Percentiles rank a stretch among this genome's conserved stretches.
Evolutionary conservation across 2,888 invertebrate genomes (phyloP).

Genomic region (Maniola hyperantus): DNA sequence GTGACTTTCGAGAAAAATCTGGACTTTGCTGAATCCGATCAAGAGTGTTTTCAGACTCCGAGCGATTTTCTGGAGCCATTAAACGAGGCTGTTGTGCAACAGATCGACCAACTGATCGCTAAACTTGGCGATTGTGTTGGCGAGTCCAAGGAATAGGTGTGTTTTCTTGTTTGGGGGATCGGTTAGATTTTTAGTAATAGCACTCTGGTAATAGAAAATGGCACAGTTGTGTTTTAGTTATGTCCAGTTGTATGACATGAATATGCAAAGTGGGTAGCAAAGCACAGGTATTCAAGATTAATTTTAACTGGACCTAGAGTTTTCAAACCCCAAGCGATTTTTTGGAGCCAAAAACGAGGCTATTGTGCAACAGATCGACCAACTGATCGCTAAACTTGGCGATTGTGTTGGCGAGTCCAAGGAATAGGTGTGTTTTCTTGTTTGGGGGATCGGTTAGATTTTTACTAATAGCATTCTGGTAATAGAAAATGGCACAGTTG

Average conservation of each 20-base stretch:
- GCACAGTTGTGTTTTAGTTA: neutral
- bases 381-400: conserved; percentile 67
- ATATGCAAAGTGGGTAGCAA: too few species aligned
- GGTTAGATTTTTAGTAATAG: conserved; percentile 13
- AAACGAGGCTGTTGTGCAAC: conserved; percentile 65
- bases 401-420: conserved; percentile 54
- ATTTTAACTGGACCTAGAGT: too few species aligned
- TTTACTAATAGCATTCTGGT: neutral
- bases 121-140: conserved; percentile 62
- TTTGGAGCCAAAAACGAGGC: conserved; percentile 67
- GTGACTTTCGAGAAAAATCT: conserved; percentile 66
- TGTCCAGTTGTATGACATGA: too few species aligned
- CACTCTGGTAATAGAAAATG: neutral
- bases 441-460: conserved; percentile 10
- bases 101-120: conserved; percentile 71
- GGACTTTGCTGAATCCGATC: conserved; percentile 59
- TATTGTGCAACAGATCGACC: conserved; percentile 70
- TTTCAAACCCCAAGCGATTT: conserved; percentile 68
- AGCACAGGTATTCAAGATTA: too few species aligned
- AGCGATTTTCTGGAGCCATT: conserved; percentile 66
- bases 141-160: conserved; percentile 54
- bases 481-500: neutral
- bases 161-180: conserved; percentile 16
- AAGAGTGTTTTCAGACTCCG: conserved; percentile 67
- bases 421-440: conserved; percentile 50